A percentile compares a stretch with the other conserved stretches of the same genome.
These are phyloP conservation scores for Drosophila sp. DNA, from an alignment of 1,140 invertebrate genomes.

Conservation along the genomic window DNA sequence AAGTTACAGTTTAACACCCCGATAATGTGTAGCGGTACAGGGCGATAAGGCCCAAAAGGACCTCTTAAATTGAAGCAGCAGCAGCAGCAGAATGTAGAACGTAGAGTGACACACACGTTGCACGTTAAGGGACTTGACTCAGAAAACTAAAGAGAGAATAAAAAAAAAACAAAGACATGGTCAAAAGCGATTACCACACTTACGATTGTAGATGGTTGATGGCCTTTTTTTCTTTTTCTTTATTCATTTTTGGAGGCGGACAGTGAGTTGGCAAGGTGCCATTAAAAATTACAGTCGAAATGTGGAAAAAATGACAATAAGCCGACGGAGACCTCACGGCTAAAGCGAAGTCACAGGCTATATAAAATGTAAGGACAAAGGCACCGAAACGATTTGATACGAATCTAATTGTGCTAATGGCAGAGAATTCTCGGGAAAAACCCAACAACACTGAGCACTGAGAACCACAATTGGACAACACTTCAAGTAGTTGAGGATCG, in stretches of 20 bases:
- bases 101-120: slow-evolving; percentile 74
- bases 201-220: slow-evolving; percentile 25
- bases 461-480: slow-evolving; percentile 61
- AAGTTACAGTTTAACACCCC: slow-evolving; percentile 84
- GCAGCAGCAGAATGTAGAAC: background rate
- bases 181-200: slow-evolving; percentile 82
- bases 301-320: slow-evolving; percentile 77
- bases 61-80: background rate
- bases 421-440: slow-evolving; percentile 72
- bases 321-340: slow-evolving; percentile 11
- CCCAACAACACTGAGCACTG: slow-evolving; percentile 25
- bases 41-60: slow-evolving; percentile 60
- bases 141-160: background rate
- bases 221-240: slow-evolving; percentile 24
- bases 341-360: background rate
- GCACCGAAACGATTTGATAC: slow-evolving; percentile 80
- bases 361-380: slow-evolving; percentile 54
- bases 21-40: slow-evolving; percentile 63
- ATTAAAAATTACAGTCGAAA: slow-evolving; percentile 80
- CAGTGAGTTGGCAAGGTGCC: slow-evolving; percentile 83
- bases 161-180: slow-evolving; percentile 53
- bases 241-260: slow-evolving; percentile 66
- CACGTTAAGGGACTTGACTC: slow-evolving; percentile 14
- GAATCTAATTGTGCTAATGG: slow-evolving; percentile 84
- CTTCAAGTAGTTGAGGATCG: slow-evolving; percentile 32